Percentiles rank a stretch among this genome's conserved stretches.
Conservation (phyloP, 2,888 invertebrate species). For the Monopis laevigella region DNA sequence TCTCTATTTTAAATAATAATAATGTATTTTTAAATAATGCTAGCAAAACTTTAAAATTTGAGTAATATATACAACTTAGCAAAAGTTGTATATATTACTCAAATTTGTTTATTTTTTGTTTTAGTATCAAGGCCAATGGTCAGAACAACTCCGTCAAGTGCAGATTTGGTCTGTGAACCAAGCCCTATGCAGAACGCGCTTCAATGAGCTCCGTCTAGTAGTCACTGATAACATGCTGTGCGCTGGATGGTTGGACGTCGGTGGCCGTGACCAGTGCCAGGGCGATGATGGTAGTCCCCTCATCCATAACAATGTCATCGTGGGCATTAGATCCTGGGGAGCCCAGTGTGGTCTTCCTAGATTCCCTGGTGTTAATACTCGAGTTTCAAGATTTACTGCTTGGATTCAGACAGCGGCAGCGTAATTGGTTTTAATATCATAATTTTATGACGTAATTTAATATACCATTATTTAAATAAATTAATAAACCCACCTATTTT, state of each 20-base stretch:
- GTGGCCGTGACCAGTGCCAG: constrained; percentile 42
- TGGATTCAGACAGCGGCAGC: constrained; percentile 33
- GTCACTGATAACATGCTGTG: constrained; percentile 35
- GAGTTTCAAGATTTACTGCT: constrained; percentile 28
- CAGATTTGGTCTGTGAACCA: constrained; percentile 30
- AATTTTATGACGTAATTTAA: no score
- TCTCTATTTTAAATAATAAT: no score
- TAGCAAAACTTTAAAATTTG: background rate
- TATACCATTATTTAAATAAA: no score
- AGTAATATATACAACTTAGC: background rate
- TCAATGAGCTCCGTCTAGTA: constrained; percentile 22
- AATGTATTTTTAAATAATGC: no score
- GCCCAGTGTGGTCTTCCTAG: constrained; percentile 24
- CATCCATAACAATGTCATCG: constrained; percentile 30
- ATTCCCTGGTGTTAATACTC: constrained; percentile 35
- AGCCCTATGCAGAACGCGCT: constrained; percentile 24
- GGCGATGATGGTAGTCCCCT: constrained; percentile 41
- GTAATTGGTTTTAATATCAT: constrained; percentile 20
- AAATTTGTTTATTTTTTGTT: constrained; percentile 13
- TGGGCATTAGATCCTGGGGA: constrained; percentile 37
- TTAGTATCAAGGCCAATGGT: constrained; percentile 24
- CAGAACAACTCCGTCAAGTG: constrained; percentile 32
- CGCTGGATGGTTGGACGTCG: constrained; percentile 37
- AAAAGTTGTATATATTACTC: background rate
- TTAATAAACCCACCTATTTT: no score